phyloP scores from a whole-genome alignment of 2,888 invertebrate species.

The Apamea epomidion region DNA sequence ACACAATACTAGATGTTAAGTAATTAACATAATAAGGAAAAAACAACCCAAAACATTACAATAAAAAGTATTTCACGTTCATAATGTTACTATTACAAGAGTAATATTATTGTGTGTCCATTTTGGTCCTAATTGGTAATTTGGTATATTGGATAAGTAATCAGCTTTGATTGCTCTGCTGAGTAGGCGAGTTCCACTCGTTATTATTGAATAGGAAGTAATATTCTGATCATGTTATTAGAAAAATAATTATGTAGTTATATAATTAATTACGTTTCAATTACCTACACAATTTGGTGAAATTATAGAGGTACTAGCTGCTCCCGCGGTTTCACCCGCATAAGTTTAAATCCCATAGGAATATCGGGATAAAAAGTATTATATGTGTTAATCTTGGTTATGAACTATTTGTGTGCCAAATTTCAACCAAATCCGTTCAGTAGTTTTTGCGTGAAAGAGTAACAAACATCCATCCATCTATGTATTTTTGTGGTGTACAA shows the following conservation, averaged over 20 bases:
- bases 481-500: too few relatives aligned
- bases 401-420: too few relatives aligned
- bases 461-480: too few relatives aligned
- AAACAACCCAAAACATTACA: not conserved
- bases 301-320: not conserved
- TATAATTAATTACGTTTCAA: not conserved
- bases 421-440: too few relatives aligned
- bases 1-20: too few relatives aligned
- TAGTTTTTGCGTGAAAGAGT: too few relatives aligned
- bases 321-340: too few relatives aligned
- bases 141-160: conserved; percentile 17
- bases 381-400: too few relatives aligned
- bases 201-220: conserved; percentile 7
- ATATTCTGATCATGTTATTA: conserved; percentile 21
- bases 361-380: too few relatives aligned
- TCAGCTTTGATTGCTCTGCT: conserved; percentile 20
- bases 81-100: not conserved
- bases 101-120: not conserved
- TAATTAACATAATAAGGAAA: too few relatives aligned
- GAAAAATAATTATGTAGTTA: not conserved
- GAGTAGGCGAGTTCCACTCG: not conserved
- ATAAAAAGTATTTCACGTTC: not conserved
- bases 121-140: conserved; percentile 9
- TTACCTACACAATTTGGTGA: not conserved
- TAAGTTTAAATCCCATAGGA: too few relatives aligned